Percentiles rank a stretch among this genome's conserved stretches.
Evolutionary conservation across 2,797 vertebrate species (phyloP).

Genomic region (Crocodylus rhombifer): DNA sequence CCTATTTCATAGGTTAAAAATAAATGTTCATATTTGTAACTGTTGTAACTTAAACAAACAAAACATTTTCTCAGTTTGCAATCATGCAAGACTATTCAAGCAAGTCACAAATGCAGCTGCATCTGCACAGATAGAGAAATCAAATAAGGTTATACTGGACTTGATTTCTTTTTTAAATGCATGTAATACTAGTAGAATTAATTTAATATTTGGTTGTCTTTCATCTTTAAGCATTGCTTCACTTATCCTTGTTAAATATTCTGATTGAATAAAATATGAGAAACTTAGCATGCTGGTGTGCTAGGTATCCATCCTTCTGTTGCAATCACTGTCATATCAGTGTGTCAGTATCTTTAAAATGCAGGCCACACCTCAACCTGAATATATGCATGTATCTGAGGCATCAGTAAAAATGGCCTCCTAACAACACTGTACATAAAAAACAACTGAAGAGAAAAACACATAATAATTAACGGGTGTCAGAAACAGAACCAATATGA

Average conservation of each 20-base stretch:
- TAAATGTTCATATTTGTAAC: background rate
- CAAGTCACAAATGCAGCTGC: accelerated
- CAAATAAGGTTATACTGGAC: background rate
- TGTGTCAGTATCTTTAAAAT: background rate
- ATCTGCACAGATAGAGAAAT: constrained; percentile 1
- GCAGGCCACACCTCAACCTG: background rate
- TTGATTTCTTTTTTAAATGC: background rate
- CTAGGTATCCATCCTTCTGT: background rate
- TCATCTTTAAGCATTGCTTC: background rate
- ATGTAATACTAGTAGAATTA: background rate
- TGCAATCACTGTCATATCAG: background rate
- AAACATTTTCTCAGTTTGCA: background rate
- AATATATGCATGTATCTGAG: background rate
- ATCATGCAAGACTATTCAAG: background rate
- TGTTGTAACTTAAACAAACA: background rate
- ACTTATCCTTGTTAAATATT: background rate
- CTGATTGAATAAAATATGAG: background rate
- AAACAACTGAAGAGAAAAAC: constrained; percentile 54
- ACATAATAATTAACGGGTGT: constrained; percentile 41
- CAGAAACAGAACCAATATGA: constrained; percentile 34
- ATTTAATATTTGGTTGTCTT: background rate
- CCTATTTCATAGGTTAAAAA: constrained; percentile 1
- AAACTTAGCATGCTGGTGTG: background rate
- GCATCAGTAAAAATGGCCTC: background rate
- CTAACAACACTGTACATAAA: background rate